Percentiles rank a stretch among this genome's conserved stretches.
These are phyloP conservation scores for Iphiclides podalirius DNA, from an alignment of 2,888 invertebrate species.

Conservation along the genomic window DNA sequence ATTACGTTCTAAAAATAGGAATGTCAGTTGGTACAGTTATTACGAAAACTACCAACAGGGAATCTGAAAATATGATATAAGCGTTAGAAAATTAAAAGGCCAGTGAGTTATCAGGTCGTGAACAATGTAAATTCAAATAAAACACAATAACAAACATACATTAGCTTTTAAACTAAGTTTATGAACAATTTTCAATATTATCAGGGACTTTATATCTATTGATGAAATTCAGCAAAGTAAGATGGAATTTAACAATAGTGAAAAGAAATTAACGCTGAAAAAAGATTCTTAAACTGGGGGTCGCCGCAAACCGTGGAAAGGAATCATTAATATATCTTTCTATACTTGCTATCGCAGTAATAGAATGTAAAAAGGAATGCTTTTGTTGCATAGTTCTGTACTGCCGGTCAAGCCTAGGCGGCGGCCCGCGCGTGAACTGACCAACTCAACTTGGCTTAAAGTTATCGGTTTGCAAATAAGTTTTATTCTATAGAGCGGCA, in stretches of 20 bases:
- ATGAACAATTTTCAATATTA: too few species aligned
- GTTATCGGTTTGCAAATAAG: constrained; percentile 76
- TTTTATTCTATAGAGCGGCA: constrained; percentile 67
- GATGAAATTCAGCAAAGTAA: too few species aligned
- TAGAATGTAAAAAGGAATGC: constrained; percentile 50
- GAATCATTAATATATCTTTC: constrained; percentile 16
- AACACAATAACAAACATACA: too few species aligned
- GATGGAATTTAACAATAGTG: not conserved
- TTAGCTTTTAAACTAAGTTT: too few species aligned
- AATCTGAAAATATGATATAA: too few species aligned
- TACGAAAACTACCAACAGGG: too few species aligned
- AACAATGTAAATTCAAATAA: too few species aligned
- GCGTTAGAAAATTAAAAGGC: too few species aligned
- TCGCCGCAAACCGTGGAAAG: not conserved
- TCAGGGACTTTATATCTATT: too few species aligned
- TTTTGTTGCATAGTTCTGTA: constrained; percentile 60
- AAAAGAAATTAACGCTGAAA: constrained; percentile 1
- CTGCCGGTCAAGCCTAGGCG: constrained; percentile 48
- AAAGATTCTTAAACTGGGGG: constrained; percentile 5
- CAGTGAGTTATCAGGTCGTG: too few species aligned
- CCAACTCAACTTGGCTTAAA: constrained; percentile 59
- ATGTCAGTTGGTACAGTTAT: too few species aligned
- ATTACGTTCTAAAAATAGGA: too few species aligned
- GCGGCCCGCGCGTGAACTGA: constrained; percentile 50
- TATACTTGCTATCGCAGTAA: constrained; percentile 37